Evolutionary conservation across 2,113 vertebrate species (phyloP), one percentile per base, ranked within the genome.

Genomic region (Columbina picui): DNA sequence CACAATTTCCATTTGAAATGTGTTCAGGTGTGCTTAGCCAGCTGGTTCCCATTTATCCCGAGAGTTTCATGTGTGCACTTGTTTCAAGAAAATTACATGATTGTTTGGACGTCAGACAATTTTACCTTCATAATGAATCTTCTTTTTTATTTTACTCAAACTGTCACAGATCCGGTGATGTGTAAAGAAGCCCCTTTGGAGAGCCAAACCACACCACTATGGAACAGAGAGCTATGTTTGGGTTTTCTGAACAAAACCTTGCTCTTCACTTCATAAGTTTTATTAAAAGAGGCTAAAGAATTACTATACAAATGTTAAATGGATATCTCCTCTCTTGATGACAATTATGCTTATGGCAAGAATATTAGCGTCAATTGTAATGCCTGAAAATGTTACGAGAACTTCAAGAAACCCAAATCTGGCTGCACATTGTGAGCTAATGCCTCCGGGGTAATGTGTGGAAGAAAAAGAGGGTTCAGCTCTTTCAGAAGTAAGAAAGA

Each of bases 391-490:
- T 68, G 20, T 65, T 80, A 59, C 78, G 73, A 69, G 74, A 84
- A 84, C 56, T 78, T 84, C 52, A 90, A 89, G 85, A 84, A 93
- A 84, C 49, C 22, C 29, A 87, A 80, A 56, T 65, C 43, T 96
- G 68, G 74, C 76, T 86, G n/a, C 25, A 27, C 27, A 8, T 81
- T 2, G 0, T 67, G 55, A 61, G 26, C 52, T 80, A 77, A 69
- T 70, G 55, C 79, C 84, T 88, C 56, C 18, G 34, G 32, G 55
- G 30, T 64, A 93, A 50, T 0, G 0, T 36, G 27, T 2, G 1
- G 43, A 86, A 81, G 43, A 90, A 95, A 59, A 81, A 64, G n/a
- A 68, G 34, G 2, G 14, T 56, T 86, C 47, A 81, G 7, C 43
- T 87, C n/a, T 76, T 87, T 57, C 19, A 53, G 53, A 79, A 64